Percentiles rank a stretch among this genome's conserved stretches.
Evolutionary conservation across 1,140 invertebrate genomes (phyloP).

Genomic region (Scaptodrosophila lebanonensis): DNA sequence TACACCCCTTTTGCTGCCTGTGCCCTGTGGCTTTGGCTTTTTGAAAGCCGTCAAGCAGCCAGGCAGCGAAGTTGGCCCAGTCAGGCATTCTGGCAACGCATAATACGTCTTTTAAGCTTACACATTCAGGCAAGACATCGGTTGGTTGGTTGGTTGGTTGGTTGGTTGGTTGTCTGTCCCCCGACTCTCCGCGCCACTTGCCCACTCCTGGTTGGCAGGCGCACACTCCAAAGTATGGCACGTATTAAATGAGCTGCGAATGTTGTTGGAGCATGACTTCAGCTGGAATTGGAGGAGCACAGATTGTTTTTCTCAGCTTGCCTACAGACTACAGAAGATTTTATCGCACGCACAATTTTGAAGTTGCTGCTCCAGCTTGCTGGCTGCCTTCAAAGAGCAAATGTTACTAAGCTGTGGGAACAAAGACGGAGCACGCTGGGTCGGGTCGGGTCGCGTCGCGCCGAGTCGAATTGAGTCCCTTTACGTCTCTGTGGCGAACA

Average conservation of each 20-base stretch:
- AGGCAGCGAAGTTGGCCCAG: too few relatives aligned
- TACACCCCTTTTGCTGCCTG: conserved; percentile 17
- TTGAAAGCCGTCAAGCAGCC: too few relatives aligned
- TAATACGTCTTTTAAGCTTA: conserved; percentile 70
- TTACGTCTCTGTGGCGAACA: too few relatives aligned
- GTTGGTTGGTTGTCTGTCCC: too few relatives aligned
- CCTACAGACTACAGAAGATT: conserved; percentile 18
- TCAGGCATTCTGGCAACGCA: conserved; percentile 31
- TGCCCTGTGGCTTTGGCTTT: conserved; percentile 47
- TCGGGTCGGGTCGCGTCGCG: neutral
- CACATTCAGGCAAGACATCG: too few relatives aligned
- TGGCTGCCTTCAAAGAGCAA: conserved; percentile 47
- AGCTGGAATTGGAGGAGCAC: too few relatives aligned
- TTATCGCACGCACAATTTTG: too few relatives aligned
- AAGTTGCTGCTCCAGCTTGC: neutral
- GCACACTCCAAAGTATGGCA: conserved; percentile 51
- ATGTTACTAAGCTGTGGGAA: conserved; percentile 41
- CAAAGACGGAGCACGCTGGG: too few relatives aligned
- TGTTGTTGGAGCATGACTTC: too few relatives aligned
- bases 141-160: too few relatives aligned
- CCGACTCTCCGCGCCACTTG: too few relatives aligned
- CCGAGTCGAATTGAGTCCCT: too few relatives aligned
- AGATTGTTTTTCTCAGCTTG: conserved; percentile 55
- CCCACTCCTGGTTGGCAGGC: conserved; percentile 57
- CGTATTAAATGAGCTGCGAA: conserved; percentile 71